Evolutionary conservation across 1,140 invertebrate genomes (phyloP).

Genomic region (Chionoecetes opilio): DNA sequence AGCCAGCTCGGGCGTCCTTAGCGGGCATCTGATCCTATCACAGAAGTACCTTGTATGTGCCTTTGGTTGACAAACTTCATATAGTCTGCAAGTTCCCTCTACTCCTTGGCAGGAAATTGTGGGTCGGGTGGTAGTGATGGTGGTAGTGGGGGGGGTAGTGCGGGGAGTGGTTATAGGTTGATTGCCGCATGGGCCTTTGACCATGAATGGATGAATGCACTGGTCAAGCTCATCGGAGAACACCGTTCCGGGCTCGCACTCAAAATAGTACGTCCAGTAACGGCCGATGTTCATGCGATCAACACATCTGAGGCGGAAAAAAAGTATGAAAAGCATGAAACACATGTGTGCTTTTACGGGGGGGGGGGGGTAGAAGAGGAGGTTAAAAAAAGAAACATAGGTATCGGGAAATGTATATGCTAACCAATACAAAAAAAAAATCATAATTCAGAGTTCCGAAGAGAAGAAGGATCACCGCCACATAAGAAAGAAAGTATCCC

Average conservation of each 20-base stretch:
- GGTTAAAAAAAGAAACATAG: too few species aligned
- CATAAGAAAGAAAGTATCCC: too few species aligned
- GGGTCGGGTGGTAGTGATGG: neutral
- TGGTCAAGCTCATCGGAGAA: conserved; percentile 68
- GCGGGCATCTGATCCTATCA: conserved; percentile 40
- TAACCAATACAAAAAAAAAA: too few species aligned
- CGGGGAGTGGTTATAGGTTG: neutral
- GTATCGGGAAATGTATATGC: too few species aligned
- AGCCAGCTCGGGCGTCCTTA: conserved; percentile 38
- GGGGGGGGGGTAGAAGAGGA: too few species aligned
- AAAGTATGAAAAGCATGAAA: neutral
- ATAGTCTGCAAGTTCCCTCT: conserved; percentile 54
- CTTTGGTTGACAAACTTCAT: neutral
- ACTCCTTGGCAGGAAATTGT: neutral
- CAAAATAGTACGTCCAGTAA: conserved; percentile 68
- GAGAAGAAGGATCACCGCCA: too few species aligned
- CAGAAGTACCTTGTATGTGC: conserved; percentile 19
- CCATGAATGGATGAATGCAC: conserved; percentile 49
- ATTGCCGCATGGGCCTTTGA: neutral
- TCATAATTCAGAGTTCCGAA: too few species aligned
- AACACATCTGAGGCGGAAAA: conserved; percentile 37
- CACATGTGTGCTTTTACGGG: neutral
- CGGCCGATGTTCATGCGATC: conserved; percentile 53
- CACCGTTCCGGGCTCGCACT: conserved; percentile 61
- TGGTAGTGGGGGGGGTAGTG: neutral